Base-by-base conservation (phyloP, 2,888 invertebrate species). In the Athalia rosae region DNA sequence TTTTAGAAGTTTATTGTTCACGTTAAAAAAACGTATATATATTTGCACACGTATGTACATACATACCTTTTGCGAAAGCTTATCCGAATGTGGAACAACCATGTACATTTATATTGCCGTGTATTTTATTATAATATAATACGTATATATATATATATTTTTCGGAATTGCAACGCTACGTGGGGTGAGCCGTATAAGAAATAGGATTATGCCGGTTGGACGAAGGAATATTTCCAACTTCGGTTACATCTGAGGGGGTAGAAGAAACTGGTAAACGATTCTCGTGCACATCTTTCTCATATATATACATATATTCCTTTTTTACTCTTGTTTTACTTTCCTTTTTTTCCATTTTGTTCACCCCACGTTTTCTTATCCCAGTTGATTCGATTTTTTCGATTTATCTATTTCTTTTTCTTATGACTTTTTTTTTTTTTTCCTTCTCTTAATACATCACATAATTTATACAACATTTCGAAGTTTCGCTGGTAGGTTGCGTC, bases 231-330 rank as follows among this genome's bases (percentile, higher is more conserved):
- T 64, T 64, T 15, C 64, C 45, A 64, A 63, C 47, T 67, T 48
- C 6, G 28, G 48, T 50, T 11, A 67, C 53, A 50, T 2, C 28
- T 28, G 2, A 28, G 28, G 28, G 28, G 28, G 2, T 28, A 28
- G 28, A 28, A 28, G 28, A 28, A 28, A 28, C 0, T 28, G 28
- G 53, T 53, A 67, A 67, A 50, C 67, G 48, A 67, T 67, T 67
- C 67, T 48, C 67, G 67, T 50, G 53, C 50, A 28, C 15, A 67
- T 67, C 67, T 11, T 67, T 67, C 67, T 50, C 28, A 28, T 28
- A 28, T 28, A 1, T 28, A 28, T 28, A 28, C n/a, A n/a, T n/a
- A n/a, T n/a, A 28, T 53, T 53, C 53, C 67, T 62, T 67, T 53
- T 53, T n/a, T 63, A 1, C 63, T 7, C 41, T 4, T 11, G 63